Percentiles rank a stretch among this genome's conserved stretches.
These are phyloP conservation scores for Dione vanillae DNA, from an alignment of 2,888 invertebrate genomes.

Conservation along the genomic window DNA sequence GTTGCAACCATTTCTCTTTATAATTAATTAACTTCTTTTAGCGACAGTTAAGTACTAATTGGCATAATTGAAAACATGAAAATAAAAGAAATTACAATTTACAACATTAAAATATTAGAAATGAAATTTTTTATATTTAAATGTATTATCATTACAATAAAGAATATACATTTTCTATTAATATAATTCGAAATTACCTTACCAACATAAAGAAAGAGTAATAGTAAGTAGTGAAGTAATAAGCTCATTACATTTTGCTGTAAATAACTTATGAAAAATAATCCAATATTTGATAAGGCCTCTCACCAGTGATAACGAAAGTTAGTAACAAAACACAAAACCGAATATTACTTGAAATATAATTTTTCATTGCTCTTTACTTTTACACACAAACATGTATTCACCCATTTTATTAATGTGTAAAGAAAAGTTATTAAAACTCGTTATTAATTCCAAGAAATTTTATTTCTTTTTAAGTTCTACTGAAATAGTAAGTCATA, in stretches of 20 bases:
- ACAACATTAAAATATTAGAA: too few species aligned
- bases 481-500: constrained; percentile 34
- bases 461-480: constrained; percentile 42
- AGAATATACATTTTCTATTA: background rate
- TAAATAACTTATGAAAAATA: background rate
- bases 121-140: too few species aligned
- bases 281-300: background rate
- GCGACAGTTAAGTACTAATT: too few species aligned
- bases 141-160: too few species aligned
- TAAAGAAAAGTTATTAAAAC: constrained; percentile 29
- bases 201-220: too few species aligned
- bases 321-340: constrained; percentile 33
- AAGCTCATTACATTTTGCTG: background rate
- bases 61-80: too few species aligned
- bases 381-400: constrained; percentile 20
- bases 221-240: too few species aligned
- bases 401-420: constrained; percentile 14
- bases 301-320: constrained; percentile 36
- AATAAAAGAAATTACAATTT: too few species aligned
- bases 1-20: too few species aligned
- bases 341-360: constrained; percentile 20
- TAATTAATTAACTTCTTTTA: too few species aligned
- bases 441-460: constrained; percentile 36
- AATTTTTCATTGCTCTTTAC: constrained; percentile 35
- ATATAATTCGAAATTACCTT: background rate